A percentile compares a stretch with the other conserved stretches of the same genome.
Conservation (phyloP, 2,888 invertebrate species). For the Pemphredon lugubris region DNA sequence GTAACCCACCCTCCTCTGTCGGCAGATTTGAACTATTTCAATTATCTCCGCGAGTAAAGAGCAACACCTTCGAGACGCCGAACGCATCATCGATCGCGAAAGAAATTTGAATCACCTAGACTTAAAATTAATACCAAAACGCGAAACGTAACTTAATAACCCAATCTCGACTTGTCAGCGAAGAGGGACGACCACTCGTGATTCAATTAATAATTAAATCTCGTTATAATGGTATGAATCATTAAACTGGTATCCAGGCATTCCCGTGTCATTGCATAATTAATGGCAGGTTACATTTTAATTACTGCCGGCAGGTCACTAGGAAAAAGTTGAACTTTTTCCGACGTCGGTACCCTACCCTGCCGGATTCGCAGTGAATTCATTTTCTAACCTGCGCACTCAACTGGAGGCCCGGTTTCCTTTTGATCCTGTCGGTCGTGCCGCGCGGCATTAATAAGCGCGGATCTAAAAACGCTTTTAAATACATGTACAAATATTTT, state of each 20-base stretch:
- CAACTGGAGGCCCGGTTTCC: constrained; percentile 2
- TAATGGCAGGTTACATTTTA: constrained; percentile 18
- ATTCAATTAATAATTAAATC: constrained; percentile 13
- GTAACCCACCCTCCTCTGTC: no score
- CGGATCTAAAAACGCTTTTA: background rate
- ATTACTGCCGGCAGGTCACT: constrained; percentile 16
- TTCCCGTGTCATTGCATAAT: constrained; percentile 21
- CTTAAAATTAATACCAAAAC: no score
- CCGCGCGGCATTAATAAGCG: background rate
- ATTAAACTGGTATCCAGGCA: background rate
- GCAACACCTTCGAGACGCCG: no score
- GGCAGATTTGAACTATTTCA: no score
- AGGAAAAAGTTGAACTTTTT: constrained; percentile 7
- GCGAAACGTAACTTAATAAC: no score
- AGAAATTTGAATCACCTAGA: no score
- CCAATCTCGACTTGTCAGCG: no score
- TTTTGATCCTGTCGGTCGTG: constrained; percentile 6
- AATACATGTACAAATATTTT: constrained; percentile 18
- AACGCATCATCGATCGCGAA: no score
- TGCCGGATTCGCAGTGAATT: constrained; percentile 5
- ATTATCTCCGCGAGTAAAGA: no score
- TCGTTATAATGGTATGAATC: constrained; percentile 4
- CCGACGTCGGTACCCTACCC: constrained; percentile 1
- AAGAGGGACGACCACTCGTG: no score
- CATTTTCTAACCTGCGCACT: constrained; percentile 7